Base-by-base conservation (phyloP, 1,140 invertebrate species). In the Hypothenemus hampei region DNA sequence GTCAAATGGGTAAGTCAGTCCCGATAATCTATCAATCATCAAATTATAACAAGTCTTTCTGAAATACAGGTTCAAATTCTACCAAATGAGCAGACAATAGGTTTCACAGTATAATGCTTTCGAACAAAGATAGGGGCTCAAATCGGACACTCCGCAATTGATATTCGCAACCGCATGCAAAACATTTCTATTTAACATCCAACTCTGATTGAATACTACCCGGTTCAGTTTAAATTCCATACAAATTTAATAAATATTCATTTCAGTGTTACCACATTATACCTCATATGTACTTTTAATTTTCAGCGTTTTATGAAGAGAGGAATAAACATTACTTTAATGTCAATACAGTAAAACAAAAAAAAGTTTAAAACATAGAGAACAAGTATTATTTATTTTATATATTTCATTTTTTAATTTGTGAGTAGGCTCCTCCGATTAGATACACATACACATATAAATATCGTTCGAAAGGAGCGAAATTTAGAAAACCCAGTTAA, bases 401-500 rank as follows among this genome's bases (percentile, higher is more conserved):
- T n/a, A n/a, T n/a, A n/a, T n/a, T n/a, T n/a, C n/a, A n/a, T n/a
- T n/a, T 43, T 21, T 43, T 45, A 45, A 45, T 26, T 41, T 45
- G 16, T 26, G 43, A 45, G 22, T n/a, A 24, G 43, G 22, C 39
- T 31, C 26, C 26, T 37, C 43, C 43, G 43, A 45, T 45, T n/a
- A n/a, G n/a, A n/a, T n/a, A n/a, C n/a, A n/a, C n/a, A n/a, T n/a
- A n/a, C n/a, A n/a, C 43, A 18, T 24, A 45, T 45, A 45, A 26
- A 45, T 45, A 45, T 45, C 43, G 6, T 45, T 24, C n/a, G 22
- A 20, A 11, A 45, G 43, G n/a, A n/a, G 23, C 21, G 22, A 18
- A 24, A 45, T 45, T 45, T 16, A 18, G 43, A n/a, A 29, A 45
- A 45, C 43, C 43, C 23, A 16, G 43, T 45, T 45, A 45, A 29